These are phyloP conservation scores for Arctia plantaginis DNA, from an alignment of 2,888 invertebrate species.

Conservation along the genomic window DNA sequence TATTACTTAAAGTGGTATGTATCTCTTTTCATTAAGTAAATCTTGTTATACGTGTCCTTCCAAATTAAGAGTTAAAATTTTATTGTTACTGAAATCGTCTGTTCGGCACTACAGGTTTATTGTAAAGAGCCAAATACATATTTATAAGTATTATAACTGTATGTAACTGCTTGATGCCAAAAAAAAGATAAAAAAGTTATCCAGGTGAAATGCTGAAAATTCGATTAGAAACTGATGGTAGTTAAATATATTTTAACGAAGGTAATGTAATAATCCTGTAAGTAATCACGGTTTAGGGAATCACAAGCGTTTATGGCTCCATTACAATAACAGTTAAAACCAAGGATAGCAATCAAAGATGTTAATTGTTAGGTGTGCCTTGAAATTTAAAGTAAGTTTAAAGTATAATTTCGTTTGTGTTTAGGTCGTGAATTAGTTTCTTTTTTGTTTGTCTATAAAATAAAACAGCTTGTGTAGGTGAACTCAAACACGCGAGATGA, in stretches of 20 bases:
- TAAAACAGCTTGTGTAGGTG: not conserved
- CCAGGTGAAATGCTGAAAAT: not conserved
- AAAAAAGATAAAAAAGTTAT: no score
- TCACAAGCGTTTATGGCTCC: not conserved
- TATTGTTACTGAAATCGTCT: no score
- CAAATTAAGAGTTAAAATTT: no score
- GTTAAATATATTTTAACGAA: not conserved
- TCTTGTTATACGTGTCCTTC: no score
- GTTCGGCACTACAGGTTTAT: no score
- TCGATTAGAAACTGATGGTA: constrained; percentile 1
- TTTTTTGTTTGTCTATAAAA: not conserved
- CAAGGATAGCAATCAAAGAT: not conserved
- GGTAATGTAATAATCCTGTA: not conserved
- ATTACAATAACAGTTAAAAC: not conserved
- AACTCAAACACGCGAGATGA: not conserved
- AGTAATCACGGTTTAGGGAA: constrained; percentile 14
- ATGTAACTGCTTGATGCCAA: no score
- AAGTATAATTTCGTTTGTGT: not conserved
- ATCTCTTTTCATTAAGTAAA: no score
- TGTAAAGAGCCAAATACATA: no score
- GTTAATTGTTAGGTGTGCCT: not conserved
- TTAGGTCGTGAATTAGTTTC: not conserved
- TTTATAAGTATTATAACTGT: no score
- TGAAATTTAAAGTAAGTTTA: not conserved
- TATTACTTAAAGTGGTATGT: no score